These are phyloP conservation scores for Drosophila subobscura DNA, from an alignment of 1,140 invertebrate species.

Conservation along the genomic window DNA sequence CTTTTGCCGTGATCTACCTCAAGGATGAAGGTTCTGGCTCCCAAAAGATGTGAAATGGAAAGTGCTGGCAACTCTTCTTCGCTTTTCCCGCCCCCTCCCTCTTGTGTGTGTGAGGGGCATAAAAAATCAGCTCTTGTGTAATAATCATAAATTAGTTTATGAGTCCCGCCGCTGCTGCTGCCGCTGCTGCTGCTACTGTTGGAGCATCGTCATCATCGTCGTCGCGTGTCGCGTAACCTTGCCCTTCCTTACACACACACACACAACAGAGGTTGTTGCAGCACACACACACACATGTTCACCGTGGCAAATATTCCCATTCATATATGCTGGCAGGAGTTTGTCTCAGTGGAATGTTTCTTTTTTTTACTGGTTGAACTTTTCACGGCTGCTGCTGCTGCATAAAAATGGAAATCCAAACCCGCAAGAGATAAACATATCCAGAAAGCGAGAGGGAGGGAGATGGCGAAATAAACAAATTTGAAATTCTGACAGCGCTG, in stretches of 20 bases:
- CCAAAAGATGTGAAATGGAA: constrained; percentile 57
- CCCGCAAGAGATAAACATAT: constrained; percentile 34
- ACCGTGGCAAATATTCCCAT: background rate
- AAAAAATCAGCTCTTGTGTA: constrained; percentile 80
- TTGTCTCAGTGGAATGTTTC: constrained; percentile 19
- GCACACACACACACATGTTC: constrained; percentile 10
- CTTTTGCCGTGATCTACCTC: constrained; percentile 80
- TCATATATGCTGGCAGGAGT: constrained; percentile 12
- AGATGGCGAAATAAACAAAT: constrained; percentile 50
- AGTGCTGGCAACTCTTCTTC: constrained; percentile 46
- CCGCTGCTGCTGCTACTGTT: background rate
- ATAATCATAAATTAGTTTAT: constrained; percentile 83
- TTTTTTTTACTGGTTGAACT: constrained; percentile 62
- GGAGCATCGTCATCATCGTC: constrained; percentile 54
- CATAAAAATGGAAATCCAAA: constrained; percentile 64
- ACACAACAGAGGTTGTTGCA: constrained; percentile 11
- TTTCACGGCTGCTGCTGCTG: constrained; percentile 69
- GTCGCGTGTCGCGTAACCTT: constrained; percentile 77
- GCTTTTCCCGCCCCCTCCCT: background rate
- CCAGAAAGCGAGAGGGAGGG: constrained; percentile 6
- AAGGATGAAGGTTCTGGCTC: constrained; percentile 52
- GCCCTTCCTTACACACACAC: constrained; percentile 59
- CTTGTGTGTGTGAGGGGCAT: constrained; percentile 51
- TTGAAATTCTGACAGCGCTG: constrained; percentile 70
- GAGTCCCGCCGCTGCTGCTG: constrained; percentile 39